phyloP scores from a whole-genome alignment of 2,113 vertebrate genomes.

The Gallinago undulata region DNA sequence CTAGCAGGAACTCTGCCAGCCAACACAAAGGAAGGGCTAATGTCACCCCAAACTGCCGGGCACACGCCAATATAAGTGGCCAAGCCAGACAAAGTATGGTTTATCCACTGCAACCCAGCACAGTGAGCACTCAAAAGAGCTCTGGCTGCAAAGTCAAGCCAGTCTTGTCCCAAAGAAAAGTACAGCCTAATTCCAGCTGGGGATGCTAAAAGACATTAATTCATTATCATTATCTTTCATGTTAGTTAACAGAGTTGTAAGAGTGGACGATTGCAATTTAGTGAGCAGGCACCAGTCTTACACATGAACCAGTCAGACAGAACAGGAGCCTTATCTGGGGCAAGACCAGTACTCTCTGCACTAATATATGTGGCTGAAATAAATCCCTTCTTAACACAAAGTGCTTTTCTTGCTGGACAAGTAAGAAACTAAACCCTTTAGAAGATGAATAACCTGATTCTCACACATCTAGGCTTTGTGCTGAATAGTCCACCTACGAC shows the following conservation, averaged over 20 bases:
- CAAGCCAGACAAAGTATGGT: not conserved
- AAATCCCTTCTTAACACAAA: not conserved
- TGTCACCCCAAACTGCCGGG: not conserved
- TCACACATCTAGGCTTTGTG: not conserved
- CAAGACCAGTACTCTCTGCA: not conserved
- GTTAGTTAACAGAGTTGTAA: not conserved
- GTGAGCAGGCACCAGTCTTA: not conserved
- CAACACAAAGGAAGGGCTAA: not conserved
- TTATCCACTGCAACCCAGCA: not conserved
- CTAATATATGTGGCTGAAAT: not conserved
- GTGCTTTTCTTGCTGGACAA: not conserved
- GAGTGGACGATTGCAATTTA: not conserved
- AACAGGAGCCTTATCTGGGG: not conserved
- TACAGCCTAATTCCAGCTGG: not conserved
- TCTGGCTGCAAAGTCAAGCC: not conserved
- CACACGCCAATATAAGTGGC: not conserved
- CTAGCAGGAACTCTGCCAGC: not conserved
- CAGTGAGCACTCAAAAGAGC: not conserved
- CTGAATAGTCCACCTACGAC: not conserved
- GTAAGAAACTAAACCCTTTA: not conserved
- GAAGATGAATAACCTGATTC: not conserved
- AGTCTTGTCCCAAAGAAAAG: not conserved
- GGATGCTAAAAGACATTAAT: not conserved
- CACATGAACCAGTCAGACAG: not conserved
- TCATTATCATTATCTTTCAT: not conserved